Conservation (phyloP, 2,113 vertebrate species). For the Micromys minutus region DNA sequence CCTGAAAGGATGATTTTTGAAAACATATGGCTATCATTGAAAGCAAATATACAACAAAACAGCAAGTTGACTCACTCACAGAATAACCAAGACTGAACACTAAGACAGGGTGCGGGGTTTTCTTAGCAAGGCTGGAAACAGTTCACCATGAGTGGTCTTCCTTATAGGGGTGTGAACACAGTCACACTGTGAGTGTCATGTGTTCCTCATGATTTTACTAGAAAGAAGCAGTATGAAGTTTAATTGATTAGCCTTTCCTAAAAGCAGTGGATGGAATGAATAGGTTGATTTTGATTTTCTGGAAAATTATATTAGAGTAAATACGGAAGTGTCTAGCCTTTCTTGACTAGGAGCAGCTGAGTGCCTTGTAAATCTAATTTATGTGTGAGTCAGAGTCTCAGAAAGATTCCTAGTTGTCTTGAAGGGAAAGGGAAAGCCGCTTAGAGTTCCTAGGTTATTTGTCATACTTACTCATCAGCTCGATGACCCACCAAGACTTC, state of each 20-base stretch:
- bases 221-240: neutral
- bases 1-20: neutral
- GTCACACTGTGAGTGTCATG: neutral
- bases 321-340: neutral
- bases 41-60: neutral
- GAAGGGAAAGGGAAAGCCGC: neutral
- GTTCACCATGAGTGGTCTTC: neutral
- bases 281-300: neutral
- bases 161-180: neutral
- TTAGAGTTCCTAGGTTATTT: neutral
- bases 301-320: constrained; percentile 38
- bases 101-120: neutral
- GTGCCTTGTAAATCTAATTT: neutral
- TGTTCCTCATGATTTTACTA: neutral
- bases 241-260: neutral
- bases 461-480: neutral
- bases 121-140: neutral
- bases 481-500: neutral
- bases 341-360: neutral
- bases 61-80: neutral
- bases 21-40: neutral
- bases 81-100: neutral
- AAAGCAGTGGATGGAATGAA: neutral
- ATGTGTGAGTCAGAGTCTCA: constrained; percentile 5
- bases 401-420: neutral